Evolutionary conservation across 1,140 invertebrate genomes (phyloP), one percentile per base, ranked within the genome.

Genomic region (Vanessa tameamea): DNA sequence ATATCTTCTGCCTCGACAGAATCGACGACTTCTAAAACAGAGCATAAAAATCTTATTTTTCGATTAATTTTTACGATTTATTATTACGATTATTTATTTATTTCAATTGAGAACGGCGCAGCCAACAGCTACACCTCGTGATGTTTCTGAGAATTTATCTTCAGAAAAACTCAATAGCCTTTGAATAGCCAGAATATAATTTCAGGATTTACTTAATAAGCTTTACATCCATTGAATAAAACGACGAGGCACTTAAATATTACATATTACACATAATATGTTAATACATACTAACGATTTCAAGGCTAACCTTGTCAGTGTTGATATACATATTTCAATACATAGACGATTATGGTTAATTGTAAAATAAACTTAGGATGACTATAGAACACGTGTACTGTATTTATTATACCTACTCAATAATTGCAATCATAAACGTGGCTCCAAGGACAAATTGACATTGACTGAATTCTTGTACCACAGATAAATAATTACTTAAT

Each of bases 341-440:
- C 16, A 57, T 53, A 14, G 26, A 31, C 47, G 68, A 73, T 73
- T 69, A 73, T 50, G 12, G 50, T 66, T 63, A 64, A 73, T 73
- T 69, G 51, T 68, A 74, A 69, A 37, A 64, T 69, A 69, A 74
- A 64, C 59, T 26, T 20, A 69, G 47, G 68, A 50, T 71, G 69
- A 69, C n/a, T 64, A 50, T 16, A 69, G 14, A 43, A 14, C 72
- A 69, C 59, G 72, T 74, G 72, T 64, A 20, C n/a, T 14, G 43
- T 73, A 69, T 68, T 73, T 73, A 73, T 69, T 48, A 68, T 75
- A 78, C 69, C 64, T 53, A 75, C 61, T 69, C 57, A 75, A 68
- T 76, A 77, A 68, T 76, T 64, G 55, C 69, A 73, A 75, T 73
- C 70, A 50, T 76, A 76, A 78, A 76, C 73, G 43, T 43, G 68